These are phyloP conservation scores for Centropristis striata DNA, from an alignment of 2,113 vertebrate genomes.

Conservation along the genomic window DNA sequence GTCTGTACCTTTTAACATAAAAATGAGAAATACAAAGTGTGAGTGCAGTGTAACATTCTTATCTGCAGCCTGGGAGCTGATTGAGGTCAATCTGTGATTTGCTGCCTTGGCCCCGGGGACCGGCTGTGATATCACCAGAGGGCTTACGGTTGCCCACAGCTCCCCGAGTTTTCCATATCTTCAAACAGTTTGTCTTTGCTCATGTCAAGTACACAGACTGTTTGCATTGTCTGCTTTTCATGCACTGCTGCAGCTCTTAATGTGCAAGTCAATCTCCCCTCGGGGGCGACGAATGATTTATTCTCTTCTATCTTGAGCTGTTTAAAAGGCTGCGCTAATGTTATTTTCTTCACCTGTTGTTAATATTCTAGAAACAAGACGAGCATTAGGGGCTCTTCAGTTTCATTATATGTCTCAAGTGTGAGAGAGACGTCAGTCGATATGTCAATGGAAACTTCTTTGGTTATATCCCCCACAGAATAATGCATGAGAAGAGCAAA, in stretches of 20 bases:
- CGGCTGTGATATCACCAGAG: constrained; percentile 61
- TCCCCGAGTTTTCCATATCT: constrained; percentile 47
- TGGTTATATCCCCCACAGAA: not conserved
- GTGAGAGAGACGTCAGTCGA: not conserved
- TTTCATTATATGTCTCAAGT: not conserved
- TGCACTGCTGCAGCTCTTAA: constrained; percentile 19
- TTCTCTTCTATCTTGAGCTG: constrained; percentile 19
- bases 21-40: constrained; percentile 38
- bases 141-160: constrained; percentile 54
- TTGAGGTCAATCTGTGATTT: constrained; percentile 84
- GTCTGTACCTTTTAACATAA: constrained; percentile 26
- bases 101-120: constrained; percentile 55
- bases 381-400: not conserved
- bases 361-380: constrained; percentile 1
- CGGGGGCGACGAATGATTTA: constrained; percentile 22
- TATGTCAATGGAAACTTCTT: constrained; percentile 7
- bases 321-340: constrained; percentile 14
- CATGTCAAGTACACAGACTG: not conserved
- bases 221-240: constrained; percentile 34
- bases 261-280: constrained; percentile 18
- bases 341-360: constrained; percentile 27
- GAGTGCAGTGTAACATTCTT: constrained; percentile 38
- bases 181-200: constrained; percentile 50
- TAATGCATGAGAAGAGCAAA: not conserved
- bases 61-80: constrained; percentile 66